Evolutionary conservation across 1,140 invertebrate genomes (phyloP).

Genomic region (Ctenoplectra terminalis): DNA sequence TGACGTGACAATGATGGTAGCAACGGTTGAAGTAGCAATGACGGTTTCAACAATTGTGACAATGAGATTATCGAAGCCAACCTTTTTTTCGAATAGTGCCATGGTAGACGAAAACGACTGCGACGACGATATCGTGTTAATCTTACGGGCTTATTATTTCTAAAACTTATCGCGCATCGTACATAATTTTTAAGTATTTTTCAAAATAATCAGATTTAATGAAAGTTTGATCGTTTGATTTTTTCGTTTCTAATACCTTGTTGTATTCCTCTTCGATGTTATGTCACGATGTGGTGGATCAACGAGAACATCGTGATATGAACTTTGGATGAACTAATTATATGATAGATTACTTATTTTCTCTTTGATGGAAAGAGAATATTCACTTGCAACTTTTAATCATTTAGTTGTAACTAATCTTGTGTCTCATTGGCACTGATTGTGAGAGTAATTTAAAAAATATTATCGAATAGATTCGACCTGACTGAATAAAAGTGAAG

Average conservation of each 20-base stretch:
- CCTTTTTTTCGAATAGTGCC: neutral
- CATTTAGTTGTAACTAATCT: no score
- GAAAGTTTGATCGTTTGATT: neutral
- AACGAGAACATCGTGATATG: no score
- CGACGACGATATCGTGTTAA: neutral
- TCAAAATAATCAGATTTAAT: neutral
- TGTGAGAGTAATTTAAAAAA: no score
- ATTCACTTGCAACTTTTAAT: no score
- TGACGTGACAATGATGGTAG: conserved; percentile 8
- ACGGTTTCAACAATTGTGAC: neutral
- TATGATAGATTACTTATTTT: no score
- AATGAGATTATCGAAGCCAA: neutral
- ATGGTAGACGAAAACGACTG: neutral
- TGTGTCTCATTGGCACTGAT: no score
- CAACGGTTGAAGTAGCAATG: neutral
- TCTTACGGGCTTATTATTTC: neutral
- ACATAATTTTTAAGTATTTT: neutral
- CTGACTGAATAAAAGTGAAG: conserved; percentile 4
- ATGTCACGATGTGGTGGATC: neutral
- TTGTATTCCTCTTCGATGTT: neutral
- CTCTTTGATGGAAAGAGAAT: no score
- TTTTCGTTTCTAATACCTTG: neutral
- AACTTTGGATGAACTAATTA: no score
- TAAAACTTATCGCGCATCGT: neutral
- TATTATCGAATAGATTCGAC: neutral